phyloP scores from a whole-genome alignment of 1,140 invertebrate genomes.

The Tetragnatha versicolor region DNA sequence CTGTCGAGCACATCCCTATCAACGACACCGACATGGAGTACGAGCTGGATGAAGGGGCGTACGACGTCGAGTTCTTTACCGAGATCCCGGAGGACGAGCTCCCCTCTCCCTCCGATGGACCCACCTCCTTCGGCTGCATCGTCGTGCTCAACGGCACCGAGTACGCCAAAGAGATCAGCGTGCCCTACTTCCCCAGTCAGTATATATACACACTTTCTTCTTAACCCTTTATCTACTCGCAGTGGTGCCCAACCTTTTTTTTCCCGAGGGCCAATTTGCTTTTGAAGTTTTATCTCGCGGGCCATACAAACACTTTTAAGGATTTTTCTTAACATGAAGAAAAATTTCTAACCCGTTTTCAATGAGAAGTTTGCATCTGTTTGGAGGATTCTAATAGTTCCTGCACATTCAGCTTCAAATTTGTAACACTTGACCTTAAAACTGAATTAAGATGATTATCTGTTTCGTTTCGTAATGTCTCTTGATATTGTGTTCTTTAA shows the following conservation, averaged over 20 bases:
- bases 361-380: too few relatives aligned
- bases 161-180: constrained; percentile 8
- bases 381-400: background rate
- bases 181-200: constrained; percentile 41
- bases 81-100: constrained; percentile 12
- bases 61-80: constrained; percentile 3
- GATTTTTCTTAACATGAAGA: too few relatives aligned
- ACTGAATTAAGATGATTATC: too few relatives aligned
- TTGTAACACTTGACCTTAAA: too few relatives aligned
- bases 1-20: background rate
- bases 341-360: too few relatives aligned
- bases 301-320: too few relatives aligned
- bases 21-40: constrained; percentile 18
- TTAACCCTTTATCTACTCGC: background rate
- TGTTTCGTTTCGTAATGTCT: too few relatives aligned
- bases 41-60: constrained; percentile 14
- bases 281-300: too few relatives aligned
- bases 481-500: too few relatives aligned
- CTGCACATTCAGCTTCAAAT: background rate
- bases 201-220: background rate
- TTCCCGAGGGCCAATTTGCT: too few relatives aligned
- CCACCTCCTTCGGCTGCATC: constrained; percentile 2
- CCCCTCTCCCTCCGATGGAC: background rate
- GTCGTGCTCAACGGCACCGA: constrained; percentile 16
- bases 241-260: too few relatives aligned